phyloP scores from a whole-genome alignment of 2,888 invertebrate species.

The Itoplectis maculator region DNA sequence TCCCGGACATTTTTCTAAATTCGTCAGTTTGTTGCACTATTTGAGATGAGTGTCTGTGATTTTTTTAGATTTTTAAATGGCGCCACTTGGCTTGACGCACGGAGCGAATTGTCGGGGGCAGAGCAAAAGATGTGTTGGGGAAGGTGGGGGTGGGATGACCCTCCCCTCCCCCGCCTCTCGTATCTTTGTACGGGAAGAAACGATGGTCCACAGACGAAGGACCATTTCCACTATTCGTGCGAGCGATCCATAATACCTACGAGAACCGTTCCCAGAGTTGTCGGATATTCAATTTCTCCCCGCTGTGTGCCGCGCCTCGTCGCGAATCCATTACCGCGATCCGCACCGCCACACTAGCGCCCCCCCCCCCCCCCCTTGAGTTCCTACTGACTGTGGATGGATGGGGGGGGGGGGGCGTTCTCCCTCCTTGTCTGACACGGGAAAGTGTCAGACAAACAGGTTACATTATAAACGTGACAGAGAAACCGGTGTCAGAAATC shows the following conservation, averaged over 20 bases:
- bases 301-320: slow-evolving; percentile 32
- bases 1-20: too few species aligned
- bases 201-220: not conserved
- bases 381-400: too few species aligned
- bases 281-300: slow-evolving; percentile 62
- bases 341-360: not conserved
- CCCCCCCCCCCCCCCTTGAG: not conserved
- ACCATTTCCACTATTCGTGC: slow-evolving; percentile 18
- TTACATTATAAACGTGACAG: slow-evolving; percentile 69
- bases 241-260: not conserved
- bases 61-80: too few species aligned
- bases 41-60: too few species aligned
- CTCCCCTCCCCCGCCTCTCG: not conserved
- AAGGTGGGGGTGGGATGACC: not conserved
- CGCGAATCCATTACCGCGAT: slow-evolving; percentile 62
- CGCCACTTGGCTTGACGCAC: too few species aligned
- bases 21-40: too few species aligned
- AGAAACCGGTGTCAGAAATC: slow-evolving; percentile 70
- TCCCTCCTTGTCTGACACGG: slow-evolving; percentile 57
- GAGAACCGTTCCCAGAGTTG: slow-evolving; percentile 25
- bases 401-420: too few species aligned
- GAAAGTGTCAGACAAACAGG: slow-evolving; percentile 70
- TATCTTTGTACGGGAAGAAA: not conserved
- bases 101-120: too few species aligned
- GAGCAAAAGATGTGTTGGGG: not conserved